Conservation (phyloP, 2,113 vertebrate genomes). For the Hymenochirus boettgeri region DNA sequence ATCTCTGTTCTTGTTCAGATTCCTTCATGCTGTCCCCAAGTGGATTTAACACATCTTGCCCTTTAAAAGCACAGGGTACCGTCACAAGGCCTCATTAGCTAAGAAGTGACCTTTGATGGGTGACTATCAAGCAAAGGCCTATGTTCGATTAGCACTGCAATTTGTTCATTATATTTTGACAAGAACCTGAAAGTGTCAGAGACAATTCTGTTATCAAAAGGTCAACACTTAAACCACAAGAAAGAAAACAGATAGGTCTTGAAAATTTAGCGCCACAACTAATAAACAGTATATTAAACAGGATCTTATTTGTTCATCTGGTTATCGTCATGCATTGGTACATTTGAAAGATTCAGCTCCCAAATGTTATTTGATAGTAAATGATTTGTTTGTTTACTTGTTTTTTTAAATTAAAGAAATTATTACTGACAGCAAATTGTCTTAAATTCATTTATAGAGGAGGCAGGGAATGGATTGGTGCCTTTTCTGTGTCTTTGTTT, state of each 20-base stretch:
- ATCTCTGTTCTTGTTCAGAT: constrained; percentile 53
- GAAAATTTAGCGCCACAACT: constrained; percentile 49
- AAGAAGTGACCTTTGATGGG: constrained; percentile 62
- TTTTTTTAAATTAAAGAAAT: constrained; percentile 74
- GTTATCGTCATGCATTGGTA: constrained; percentile 43
- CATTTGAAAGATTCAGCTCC: constrained; percentile 51
- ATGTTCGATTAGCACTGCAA: constrained; percentile 63
- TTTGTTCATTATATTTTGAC: constrained; percentile 67
- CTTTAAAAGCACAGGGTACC: constrained; percentile 58
- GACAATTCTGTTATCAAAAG: constrained; percentile 62
- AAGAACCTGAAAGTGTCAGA: constrained; percentile 65
- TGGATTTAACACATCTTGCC: constrained; percentile 60
- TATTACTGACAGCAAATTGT: constrained; percentile 73
- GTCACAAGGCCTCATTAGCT: constrained; percentile 65
- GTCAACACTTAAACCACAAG: constrained; percentile 52
- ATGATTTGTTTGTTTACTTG: constrained; percentile 60
- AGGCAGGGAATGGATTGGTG: constrained; percentile 67
- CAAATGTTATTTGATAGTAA: constrained; percentile 66
- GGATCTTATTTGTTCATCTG: neutral
- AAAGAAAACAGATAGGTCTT: constrained; percentile 48
- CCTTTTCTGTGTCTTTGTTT: constrained; percentile 68
- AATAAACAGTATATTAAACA: constrained; percentile 34
- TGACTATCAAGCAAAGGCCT: constrained; percentile 59
- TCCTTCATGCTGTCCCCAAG: constrained; percentile 57
- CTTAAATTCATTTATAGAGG: constrained; percentile 75